A percentile compares a stretch with the other conserved stretches of the same genome.
These are phyloP conservation scores for Hesperophylax magnus DNA, from an alignment of 1,140 invertebrate genomes.

Conservation along the genomic window DNA sequence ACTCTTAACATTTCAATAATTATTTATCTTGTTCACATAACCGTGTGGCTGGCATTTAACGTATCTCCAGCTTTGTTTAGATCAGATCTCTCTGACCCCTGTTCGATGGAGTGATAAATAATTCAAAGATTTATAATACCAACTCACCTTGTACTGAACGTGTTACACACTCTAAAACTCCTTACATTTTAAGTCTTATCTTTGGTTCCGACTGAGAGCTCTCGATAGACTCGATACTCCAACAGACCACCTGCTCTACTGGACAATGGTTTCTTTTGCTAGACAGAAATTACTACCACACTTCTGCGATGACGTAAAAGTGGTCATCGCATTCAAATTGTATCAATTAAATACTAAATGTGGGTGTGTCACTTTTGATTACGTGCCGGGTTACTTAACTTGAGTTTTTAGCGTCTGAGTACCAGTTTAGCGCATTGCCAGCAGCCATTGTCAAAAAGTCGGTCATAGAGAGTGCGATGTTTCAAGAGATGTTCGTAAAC, in stretches of 20 bases:
- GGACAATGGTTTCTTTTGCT: background rate
- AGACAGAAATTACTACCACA: background rate
- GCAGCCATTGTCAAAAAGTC: conserved; percentile 26
- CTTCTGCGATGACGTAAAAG: background rate
- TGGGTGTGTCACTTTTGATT: background rate
- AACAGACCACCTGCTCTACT: background rate
- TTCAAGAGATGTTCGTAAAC: conserved; percentile 6
- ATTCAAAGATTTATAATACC: too few species aligned
- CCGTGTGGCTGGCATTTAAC: background rate
- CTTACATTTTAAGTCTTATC: conserved; percentile 10
- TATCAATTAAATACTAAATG: background rate
- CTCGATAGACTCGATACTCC: background rate
- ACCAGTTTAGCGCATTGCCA: background rate
- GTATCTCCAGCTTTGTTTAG: background rate
- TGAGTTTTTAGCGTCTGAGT: background rate
- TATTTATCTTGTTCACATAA: too few species aligned
- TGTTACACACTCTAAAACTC: background rate
- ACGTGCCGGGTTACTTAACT: background rate
- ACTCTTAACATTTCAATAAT: too few species aligned
- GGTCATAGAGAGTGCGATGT: conserved; percentile 18
- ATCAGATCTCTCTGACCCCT: conserved; percentile 11
- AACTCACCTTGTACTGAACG: too few species aligned
- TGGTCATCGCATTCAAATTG: background rate
- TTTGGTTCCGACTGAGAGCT: background rate
- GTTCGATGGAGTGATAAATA: background rate